phyloP scores from a whole-genome alignment of 2,113 vertebrate species.

The Phasianus colchicus region DNA sequence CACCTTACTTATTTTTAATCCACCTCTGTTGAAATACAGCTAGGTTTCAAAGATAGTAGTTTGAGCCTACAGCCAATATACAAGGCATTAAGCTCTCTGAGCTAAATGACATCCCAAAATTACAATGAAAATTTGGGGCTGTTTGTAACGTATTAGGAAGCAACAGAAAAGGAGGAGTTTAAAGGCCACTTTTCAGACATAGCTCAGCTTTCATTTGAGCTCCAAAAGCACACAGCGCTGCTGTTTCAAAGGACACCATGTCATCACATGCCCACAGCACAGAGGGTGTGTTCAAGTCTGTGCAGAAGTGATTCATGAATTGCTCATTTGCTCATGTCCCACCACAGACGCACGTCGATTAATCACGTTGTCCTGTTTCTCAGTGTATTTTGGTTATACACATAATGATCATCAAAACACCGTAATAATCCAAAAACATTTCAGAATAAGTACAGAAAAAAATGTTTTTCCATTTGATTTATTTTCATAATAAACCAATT shows the following conservation, averaged over 20 bases:
- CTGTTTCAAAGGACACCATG: background rate
- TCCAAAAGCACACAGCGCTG: background rate
- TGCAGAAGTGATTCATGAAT: background rate
- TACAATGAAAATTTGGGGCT: rapidly evolving
- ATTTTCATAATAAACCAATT: conserved; percentile 88
- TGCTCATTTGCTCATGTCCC: background rate
- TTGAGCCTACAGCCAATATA: background rate
- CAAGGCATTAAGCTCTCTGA: rapidly evolving
- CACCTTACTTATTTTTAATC: background rate
- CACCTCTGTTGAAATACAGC: background rate
- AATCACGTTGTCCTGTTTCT: rapidly evolving
- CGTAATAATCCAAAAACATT: background rate
- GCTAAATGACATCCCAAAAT: background rate
- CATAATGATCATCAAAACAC: background rate
- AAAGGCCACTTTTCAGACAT: background rate
- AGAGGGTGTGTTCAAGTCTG: rapidly evolving
- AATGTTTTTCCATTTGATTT: conserved; percentile 77
- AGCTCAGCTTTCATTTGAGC: background rate
- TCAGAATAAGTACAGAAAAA: conserved; percentile 46
- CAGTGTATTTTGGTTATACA: background rate
- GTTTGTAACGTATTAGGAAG: rapidly evolving
- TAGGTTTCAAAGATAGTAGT: background rate
- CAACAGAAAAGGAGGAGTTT: background rate
- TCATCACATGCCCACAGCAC: background rate
- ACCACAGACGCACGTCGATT: background rate